Evolutionary conservation across 1,140 invertebrate genomes (phyloP), one percentile per base, ranked within the genome.

Genomic region (Drosophila arawakana): DNA sequence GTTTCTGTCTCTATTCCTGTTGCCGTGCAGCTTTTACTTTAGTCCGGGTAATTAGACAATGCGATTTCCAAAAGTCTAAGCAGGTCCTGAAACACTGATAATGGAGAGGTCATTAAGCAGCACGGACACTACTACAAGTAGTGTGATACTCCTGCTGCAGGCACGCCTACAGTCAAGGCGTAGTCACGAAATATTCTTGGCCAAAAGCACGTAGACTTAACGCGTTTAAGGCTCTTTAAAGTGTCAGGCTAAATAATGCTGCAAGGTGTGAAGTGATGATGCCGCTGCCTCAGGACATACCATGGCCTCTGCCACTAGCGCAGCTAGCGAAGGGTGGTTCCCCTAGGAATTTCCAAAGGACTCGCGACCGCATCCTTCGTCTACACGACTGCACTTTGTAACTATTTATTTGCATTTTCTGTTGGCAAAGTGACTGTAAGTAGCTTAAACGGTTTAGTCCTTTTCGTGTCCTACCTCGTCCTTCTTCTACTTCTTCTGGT

Each of bases 401-500:
- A 76, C 69, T 82, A 88, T 86, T 88, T 86, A 86, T 82, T 88
- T 82, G 62, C 78, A 79, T 77, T 88, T 83, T 78, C 57, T 85
- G 73, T 54, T 47, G 66, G 66, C 62, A 77, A 80, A 84, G 73
- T 84, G 74, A 84, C 81, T 75, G 54, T 82, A 88, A 88, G 83
- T 88, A 86, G 76, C 79, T 82, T 88, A 88, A 82, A 88, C 63
- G 63, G 60, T 84, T 77, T 81, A 74, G 70, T 68, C 55, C 49
- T 62, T 70, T 37, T 54, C 41, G 50, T n/a, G n/a, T 55, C 9
- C 25, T 30, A 30, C 25, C 25, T 37, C 37, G 21, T 46, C 37
- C 34, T 5, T 9, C 35, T 49, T 35, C 30, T 15, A 43, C 39
- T n/a, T 30, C 4, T 21, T 21, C 18, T 21, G 18, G 5, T 39